A percentile compares a stretch with the other conserved stretches of the same genome.
These are phyloP conservation scores for Coelopa frigida DNA, from an alignment of 1,140 invertebrate species.

Conservation along the genomic window DNA sequence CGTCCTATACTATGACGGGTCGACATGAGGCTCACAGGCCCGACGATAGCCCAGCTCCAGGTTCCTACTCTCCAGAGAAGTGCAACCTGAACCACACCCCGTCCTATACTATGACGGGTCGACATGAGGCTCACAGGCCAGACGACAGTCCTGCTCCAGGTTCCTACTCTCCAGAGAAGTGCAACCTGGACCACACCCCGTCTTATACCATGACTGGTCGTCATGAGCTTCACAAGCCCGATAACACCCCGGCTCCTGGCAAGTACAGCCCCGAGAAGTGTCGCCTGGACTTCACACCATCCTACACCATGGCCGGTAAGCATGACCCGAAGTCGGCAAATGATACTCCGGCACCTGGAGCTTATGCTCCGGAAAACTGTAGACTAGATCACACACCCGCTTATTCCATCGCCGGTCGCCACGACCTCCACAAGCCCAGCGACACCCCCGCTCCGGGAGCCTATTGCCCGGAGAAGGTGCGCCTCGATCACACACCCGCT, in stretches of 20 bases:
- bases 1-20: conserved; percentile 50
- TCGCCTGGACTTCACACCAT: conserved; percentile 51
- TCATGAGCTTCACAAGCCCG: conserved; percentile 47
- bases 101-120: conserved; percentile 47
- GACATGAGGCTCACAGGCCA: conserved; percentile 49
- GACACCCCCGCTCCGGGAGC: conserved; percentile 46
- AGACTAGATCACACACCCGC: conserved; percentile 52
- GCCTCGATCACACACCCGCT: conserved; percentile 44
- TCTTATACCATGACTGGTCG: conserved; percentile 53
- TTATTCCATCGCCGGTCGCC: conserved; percentile 47
- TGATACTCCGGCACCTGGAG: conserved; percentile 50
- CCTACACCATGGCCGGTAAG: conserved; percentile 49
- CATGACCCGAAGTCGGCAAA: conserved; percentile 48
- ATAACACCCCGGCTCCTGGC: conserved; percentile 53
- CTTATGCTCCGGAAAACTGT: conserved; percentile 54
- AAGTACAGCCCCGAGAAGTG: conserved; percentile 55
- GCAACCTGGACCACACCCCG: conserved; percentile 51
- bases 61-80: conserved; percentile 56
- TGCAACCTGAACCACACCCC: conserved; percentile 48
- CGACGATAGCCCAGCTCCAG: conserved; percentile 46
- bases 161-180: conserved; percentile 53
- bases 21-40: conserved; percentile 45
- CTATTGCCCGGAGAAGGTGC: conserved; percentile 54
- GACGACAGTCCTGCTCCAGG: conserved; percentile 63
- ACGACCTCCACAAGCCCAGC: conserved; percentile 41